phyloP scores from a whole-genome alignment of 2,888 invertebrate species.

The Sipha maydis region DNA sequence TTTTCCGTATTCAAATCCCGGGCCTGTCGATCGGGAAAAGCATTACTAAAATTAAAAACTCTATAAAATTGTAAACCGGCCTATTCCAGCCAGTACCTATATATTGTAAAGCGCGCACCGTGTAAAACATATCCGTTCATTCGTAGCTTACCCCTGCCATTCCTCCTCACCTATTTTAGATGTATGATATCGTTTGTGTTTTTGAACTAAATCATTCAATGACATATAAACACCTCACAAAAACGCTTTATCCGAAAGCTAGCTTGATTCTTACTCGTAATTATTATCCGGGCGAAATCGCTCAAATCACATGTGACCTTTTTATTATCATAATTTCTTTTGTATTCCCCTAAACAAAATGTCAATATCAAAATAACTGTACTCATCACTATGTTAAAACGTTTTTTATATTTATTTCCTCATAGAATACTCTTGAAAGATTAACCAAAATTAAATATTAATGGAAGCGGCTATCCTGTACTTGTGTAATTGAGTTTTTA shows the following conservation, averaged over 20 bases:
- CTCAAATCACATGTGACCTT: slow-evolving; percentile 7
- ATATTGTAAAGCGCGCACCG: not conserved
- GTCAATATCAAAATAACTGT: slow-evolving; percentile 29
- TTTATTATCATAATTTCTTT: slow-evolving; percentile 11
- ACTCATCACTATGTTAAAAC: no score
- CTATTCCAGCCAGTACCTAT: not conserved
- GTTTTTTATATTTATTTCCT: no score
- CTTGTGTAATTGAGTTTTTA: not conserved
- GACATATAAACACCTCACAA: not conserved
- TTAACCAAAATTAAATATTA: not conserved
- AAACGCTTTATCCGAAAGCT: not conserved
- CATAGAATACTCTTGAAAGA: not conserved
- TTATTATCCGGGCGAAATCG: not conserved
- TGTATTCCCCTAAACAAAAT: not conserved
- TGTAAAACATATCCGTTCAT: slow-evolving; percentile 28
- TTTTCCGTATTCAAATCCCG: slow-evolving; percentile 14
- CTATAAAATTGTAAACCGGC: not conserved
- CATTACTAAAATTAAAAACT: slow-evolving; percentile 47
- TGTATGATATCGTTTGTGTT: not conserved
- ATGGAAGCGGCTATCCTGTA: not conserved
- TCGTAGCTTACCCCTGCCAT: not conserved
- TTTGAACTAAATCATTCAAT: not conserved
- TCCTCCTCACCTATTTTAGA: not conserved
- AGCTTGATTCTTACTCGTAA: no score
- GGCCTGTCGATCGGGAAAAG: slow-evolving; percentile 35